These are phyloP conservation scores for Kradibia gibbosae DNA, from an alignment of 1,140 invertebrate species.

Conservation along the genomic window DNA sequence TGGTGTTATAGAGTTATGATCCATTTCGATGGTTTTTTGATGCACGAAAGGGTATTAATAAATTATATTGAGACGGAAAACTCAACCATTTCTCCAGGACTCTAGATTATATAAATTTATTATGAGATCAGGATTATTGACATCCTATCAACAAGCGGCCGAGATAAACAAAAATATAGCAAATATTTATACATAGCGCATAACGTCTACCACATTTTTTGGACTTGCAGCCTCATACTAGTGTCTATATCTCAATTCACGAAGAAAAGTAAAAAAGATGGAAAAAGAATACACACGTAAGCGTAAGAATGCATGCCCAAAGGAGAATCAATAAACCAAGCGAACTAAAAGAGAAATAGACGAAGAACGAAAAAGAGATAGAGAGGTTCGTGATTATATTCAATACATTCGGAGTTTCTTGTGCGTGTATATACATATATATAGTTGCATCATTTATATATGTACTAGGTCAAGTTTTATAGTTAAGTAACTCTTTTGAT, in stretches of 20 bases:
- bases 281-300: background rate
- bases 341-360: constrained; percentile 46
- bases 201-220: too few species aligned
- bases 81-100: too few species aligned
- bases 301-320: constrained; percentile 54
- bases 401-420: constrained; percentile 56
- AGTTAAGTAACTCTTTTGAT: constrained; percentile 57
- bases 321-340: constrained; percentile 71
- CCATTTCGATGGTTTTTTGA: too few species aligned
- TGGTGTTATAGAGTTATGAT: too few species aligned
- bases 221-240: background rate
- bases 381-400: constrained; percentile 34
- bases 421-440: background rate
- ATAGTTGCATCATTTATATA: constrained; percentile 66
- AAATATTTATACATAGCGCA: background rate
- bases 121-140: too few species aligned
- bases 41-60: too few species aligned
- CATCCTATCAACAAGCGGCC: background rate
- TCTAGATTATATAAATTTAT: too few species aligned
- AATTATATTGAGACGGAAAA: too few species aligned
- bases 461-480: constrained; percentile 73
- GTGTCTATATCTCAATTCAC: background rate
- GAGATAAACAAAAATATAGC: background rate
- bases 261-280: background rate
- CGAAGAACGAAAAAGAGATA: constrained; percentile 55